A percentile compares a stretch with the other conserved stretches of the same genome.
Conservation (phyloP, 2,888 invertebrate species). For the Lithophane semibrunnea region DNA sequence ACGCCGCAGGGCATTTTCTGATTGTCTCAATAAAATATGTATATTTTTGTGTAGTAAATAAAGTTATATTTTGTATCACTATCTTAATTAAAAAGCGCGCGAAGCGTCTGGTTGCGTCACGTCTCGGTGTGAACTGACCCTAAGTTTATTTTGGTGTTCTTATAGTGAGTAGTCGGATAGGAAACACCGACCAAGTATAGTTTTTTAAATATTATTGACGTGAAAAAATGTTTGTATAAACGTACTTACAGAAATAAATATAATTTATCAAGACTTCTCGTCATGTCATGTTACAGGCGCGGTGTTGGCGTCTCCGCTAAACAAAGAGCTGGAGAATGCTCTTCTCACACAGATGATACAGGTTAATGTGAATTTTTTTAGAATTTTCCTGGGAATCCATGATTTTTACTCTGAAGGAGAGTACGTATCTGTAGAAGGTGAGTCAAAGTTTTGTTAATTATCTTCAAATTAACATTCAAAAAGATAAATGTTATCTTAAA, state of each 20-base stretch:
- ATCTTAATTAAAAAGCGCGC: no score
- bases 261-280: background rate
- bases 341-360: conserved; percentile 1
- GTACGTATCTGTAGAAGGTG: conserved; percentile 43
- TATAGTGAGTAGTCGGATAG: background rate
- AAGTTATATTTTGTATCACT: no score
- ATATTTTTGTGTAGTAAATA: no score
- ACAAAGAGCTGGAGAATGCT: conserved; percentile 1
- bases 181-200: no score
- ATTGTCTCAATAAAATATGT: no score
- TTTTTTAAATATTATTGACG: background rate
- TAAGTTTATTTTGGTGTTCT: no score
- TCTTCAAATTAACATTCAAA: background rate
- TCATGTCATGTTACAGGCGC: conserved; percentile 31
- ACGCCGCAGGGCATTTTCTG: no score
- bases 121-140: no score
- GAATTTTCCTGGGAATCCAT: conserved; percentile 45
- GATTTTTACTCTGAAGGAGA: conserved; percentile 38
- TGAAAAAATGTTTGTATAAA: background rate
- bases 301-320: conserved; percentile 36
- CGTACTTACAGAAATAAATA: background rate
- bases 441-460: conserved; percentile 3
- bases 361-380: background rate
- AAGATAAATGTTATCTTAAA: background rate
- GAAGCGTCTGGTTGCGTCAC: no score